Conservation (phyloP, 2,113 vertebrate species). For the Paradoxurus hermaphroditus region DNA sequence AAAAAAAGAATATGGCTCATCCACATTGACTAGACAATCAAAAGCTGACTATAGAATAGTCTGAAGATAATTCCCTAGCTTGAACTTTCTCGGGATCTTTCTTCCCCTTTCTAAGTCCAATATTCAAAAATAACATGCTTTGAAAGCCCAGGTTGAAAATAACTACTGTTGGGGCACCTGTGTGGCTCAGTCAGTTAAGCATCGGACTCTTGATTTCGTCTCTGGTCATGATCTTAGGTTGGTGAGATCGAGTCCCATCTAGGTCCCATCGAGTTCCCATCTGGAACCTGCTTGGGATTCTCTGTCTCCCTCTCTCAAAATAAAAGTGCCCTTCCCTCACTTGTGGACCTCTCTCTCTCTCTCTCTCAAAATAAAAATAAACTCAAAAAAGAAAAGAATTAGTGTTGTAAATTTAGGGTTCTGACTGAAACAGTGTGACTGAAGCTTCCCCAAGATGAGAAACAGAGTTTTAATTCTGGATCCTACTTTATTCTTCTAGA, state of each 20-base stretch:
- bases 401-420: not conserved
- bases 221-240: too few species aligned
- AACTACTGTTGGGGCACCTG: not conserved
- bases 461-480: not conserved
- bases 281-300: too few species aligned
- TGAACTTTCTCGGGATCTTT: conserved; percentile 3
- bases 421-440: not conserved
- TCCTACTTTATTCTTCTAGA: conserved; percentile 61
- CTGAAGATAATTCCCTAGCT: not conserved
- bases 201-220: too few species aligned
- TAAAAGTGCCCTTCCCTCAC: too few species aligned
- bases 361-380: too few species aligned
- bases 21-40: not conserved
- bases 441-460: not conserved
- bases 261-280: too few species aligned
- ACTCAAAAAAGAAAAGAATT: not conserved
- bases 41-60: not conserved
- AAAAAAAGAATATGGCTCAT: not conserved
- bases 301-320: too few species aligned
- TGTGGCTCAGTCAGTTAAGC: too few species aligned
- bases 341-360: too few species aligned
- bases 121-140: conserved; percentile 10
- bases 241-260: too few species aligned
- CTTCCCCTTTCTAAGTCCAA: not conserved
- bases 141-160: not conserved